These are phyloP conservation scores for Phalanger gymnotis DNA, from an alignment of 2,797 vertebrate species.

Conservation along the genomic window DNA sequence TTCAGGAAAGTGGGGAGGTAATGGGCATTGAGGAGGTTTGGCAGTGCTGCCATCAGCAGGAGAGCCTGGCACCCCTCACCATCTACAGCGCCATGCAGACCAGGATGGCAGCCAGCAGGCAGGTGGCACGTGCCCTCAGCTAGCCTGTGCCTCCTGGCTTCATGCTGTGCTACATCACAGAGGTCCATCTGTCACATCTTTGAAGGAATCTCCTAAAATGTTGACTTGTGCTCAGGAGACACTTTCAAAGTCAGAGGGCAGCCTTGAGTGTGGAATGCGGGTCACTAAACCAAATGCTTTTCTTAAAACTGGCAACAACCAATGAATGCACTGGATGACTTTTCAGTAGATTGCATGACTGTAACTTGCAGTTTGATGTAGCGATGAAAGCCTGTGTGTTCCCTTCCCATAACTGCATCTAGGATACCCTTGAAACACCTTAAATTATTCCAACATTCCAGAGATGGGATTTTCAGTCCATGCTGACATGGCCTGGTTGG, in stretches of 20 bases:
- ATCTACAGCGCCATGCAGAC: not conserved
- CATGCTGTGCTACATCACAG: not conserved
- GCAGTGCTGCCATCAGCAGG: not conserved
- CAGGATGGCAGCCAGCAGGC: not conserved
- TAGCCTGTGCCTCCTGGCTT: rapidly evolving
- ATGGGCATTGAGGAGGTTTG: not conserved
- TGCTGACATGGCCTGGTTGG: not conserved
- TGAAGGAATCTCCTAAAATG: not conserved
- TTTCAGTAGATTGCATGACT: not conserved
- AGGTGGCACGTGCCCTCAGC: not conserved
- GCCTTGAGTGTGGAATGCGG: too few species aligned
- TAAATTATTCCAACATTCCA: too few species aligned
- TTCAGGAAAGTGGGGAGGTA: not conserved
- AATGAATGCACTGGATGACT: too few species aligned
- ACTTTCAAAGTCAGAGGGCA: not conserved
- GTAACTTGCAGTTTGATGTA: not conserved
- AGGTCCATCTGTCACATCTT: not conserved
- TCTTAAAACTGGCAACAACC: not conserved
- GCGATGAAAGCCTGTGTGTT: not conserved
- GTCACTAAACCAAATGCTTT: not conserved
- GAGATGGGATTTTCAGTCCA: not conserved
- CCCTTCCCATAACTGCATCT: not conserved
- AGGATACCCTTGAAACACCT: not conserved
- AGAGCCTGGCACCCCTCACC: not conserved
- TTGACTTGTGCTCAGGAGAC: not conserved